phyloP scores from a whole-genome alignment of 2,888 invertebrate species.

The Eumacrocentrus americanus region DNA sequence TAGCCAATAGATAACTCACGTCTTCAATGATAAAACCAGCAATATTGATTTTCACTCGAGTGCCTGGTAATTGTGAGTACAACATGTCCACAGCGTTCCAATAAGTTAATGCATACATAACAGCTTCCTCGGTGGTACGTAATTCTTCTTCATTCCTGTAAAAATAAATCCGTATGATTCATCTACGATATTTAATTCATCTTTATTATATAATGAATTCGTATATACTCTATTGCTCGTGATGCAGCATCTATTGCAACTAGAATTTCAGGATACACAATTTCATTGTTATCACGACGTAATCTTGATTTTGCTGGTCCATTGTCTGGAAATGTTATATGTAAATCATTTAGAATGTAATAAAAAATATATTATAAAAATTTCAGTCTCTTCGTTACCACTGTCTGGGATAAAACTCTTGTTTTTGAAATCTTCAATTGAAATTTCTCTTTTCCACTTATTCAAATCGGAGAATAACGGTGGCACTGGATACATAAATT shows the following conservation, averaged over 20 bases:
- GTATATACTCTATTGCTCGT: too few species aligned
- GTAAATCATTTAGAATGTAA: too few species aligned
- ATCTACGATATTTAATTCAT: background rate
- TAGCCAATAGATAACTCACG: background rate
- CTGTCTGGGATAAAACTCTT: too few species aligned
- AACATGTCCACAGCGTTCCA: conserved; percentile 14
- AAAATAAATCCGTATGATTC: background rate
- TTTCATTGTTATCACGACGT: too few species aligned
- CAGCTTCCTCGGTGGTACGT: background rate
- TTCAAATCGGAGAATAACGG: background rate
- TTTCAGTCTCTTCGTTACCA: too few species aligned
- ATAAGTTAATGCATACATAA: background rate
- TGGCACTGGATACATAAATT: background rate
- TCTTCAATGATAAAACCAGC: background rate
- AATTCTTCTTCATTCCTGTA: background rate
- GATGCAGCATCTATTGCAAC: too few species aligned
- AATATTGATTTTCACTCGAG: background rate
- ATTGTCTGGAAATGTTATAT: too few species aligned
- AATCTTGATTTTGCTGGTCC: too few species aligned
- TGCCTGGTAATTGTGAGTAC: background rate
- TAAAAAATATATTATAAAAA: too few species aligned
- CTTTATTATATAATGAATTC: too few species aligned
- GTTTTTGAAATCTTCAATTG: background rate
- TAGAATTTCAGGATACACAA: too few species aligned
- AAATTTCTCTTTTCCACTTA: background rate